A percentile compares a stretch with the other conserved stretches of the same genome.
phyloP scores from a whole-genome alignment of 2,797 vertebrate genomes.

The Adelosebastes latens region DNA sequence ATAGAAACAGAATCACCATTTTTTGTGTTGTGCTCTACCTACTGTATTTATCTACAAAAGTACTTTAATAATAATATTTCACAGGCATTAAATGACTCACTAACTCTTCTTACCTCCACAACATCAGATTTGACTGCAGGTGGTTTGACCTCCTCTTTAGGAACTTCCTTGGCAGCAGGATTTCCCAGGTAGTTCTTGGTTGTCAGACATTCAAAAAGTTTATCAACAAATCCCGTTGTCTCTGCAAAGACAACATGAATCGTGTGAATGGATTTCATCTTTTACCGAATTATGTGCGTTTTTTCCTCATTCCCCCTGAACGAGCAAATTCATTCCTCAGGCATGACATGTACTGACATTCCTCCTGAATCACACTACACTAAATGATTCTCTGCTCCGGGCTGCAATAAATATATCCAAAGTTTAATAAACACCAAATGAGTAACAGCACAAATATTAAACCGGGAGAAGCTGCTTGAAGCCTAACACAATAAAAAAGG shows the following conservation, averaged over 20 bases:
- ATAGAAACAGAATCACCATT: background rate
- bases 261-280: background rate
- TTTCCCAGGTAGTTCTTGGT: constrained; percentile 93
- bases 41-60: background rate
- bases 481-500: background rate
- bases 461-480: background rate
- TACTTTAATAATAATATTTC: background rate
- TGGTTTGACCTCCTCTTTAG: constrained; percentile 89
- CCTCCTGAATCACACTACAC: background rate
- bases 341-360: background rate
- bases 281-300: background rate
- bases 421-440: background rate
- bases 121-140: constrained; percentile 86
- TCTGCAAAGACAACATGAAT: constrained; percentile 81
- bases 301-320: background rate
- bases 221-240: constrained; percentile 97
- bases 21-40: background rate
- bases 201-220: constrained; percentile 96
- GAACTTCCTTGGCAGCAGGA: constrained; percentile 86
- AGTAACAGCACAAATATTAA: background rate
- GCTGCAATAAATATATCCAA: background rate
- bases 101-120: constrained; percentile 81
- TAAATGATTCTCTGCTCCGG: background rate
- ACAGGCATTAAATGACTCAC: background rate
- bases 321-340: background rate